phyloP scores from a whole-genome alignment of 2,797 vertebrate genomes.

The Loriculus beryllinus region DNA sequence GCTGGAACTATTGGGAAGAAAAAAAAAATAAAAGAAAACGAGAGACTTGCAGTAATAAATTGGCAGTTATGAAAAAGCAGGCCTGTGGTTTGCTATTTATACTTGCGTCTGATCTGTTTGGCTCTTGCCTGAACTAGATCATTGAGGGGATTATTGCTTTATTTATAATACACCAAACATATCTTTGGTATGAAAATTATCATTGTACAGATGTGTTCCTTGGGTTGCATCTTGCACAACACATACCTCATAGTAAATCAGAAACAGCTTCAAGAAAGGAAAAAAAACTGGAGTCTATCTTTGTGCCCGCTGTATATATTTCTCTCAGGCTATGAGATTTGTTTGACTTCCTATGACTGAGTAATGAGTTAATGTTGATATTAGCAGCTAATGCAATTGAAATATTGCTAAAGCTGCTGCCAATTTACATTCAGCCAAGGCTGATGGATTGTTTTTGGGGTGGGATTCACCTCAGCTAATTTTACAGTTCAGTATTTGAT shows the following conservation, averaged over 20 bases:
- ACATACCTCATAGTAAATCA: background rate
- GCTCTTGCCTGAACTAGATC: constrained; percentile 3
- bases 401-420: background rate
- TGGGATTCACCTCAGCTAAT: background rate
- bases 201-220: constrained; percentile 23
- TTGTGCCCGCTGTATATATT: background rate
- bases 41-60: constrained; percentile 2
- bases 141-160: background rate
- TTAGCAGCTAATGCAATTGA: background rate
- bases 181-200: constrained; percentile 2
- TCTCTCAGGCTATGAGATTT: background rate
- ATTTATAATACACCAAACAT: constrained; percentile 31
- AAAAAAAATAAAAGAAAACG: background rate
- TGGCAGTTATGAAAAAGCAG: background rate
- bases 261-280: background rate
- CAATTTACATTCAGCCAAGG: background rate
- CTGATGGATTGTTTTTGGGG: background rate
- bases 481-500: background rate
- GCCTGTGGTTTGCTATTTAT: constrained; percentile 38
- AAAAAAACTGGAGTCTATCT: background rate
- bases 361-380: background rate
- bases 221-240: background rate
- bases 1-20: background rate
- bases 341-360: background rate
- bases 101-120: background rate